phyloP scores from a whole-genome alignment of 35 echinoderm and acorn worm species.

The Apostichopus parvimensis region DNA sequence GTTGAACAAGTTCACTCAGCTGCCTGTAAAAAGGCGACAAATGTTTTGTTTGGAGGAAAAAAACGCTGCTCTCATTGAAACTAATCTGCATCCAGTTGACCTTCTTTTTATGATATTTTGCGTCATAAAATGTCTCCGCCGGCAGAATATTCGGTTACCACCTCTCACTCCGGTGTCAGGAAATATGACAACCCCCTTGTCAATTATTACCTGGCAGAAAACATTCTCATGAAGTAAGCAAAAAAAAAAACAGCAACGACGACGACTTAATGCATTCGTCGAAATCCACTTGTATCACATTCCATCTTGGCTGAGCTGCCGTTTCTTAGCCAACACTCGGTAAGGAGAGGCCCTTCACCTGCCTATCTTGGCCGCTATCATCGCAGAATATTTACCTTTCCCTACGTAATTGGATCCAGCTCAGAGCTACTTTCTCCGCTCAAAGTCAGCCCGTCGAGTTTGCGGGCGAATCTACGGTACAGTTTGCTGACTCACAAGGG shows the following conservation, averaged over 20 bases:
- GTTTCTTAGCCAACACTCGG: constrained; percentile 7
- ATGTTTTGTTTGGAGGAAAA: neutral
- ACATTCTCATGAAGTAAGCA: constrained; percentile 21
- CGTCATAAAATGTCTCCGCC: constrained; percentile 16
- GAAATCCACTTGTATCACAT: constrained; percentile 49
- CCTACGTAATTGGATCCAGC: constrained; percentile 51
- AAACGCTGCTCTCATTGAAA: constrained; percentile 24
- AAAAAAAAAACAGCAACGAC: constrained; percentile 5
- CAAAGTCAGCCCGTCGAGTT: constrained; percentile 35
- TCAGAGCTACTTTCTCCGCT: constrained; percentile 24
- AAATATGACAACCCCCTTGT: constrained; percentile 49
- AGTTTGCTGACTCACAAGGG: constrained; percentile 41
- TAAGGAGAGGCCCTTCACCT: constrained; percentile 50
- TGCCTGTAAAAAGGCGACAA: constrained; percentile 9
- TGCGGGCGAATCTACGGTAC: constrained; percentile 7
- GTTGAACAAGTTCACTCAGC: constrained; percentile 51
- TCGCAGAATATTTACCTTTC: constrained; percentile 7
- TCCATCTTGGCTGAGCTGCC: constrained; percentile 39
- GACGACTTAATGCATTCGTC: constrained; percentile 44
- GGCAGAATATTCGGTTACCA: constrained; percentile 32
- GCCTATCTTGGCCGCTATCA: constrained; percentile 43
- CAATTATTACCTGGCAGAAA: constrained; percentile 47
- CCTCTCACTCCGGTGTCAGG: constrained; percentile 33
- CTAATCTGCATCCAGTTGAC: constrained; percentile 37
- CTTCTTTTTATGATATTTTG: constrained; percentile 49